These are phyloP conservation scores for Meda fulgida DNA, from an alignment of 2,797 vertebrate genomes.

Conservation along the genomic window DNA sequence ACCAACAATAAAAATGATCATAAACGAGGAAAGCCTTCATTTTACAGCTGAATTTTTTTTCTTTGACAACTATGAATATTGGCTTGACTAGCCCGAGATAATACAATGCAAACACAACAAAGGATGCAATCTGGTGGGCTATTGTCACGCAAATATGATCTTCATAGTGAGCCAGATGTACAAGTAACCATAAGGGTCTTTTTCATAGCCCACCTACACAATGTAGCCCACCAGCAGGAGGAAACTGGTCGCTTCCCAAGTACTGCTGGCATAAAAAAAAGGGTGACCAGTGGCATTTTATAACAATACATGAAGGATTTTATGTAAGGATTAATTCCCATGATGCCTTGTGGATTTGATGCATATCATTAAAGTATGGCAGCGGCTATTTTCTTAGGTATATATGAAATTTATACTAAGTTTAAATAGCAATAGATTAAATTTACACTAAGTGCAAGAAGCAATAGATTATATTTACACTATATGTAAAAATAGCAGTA, in stretches of 20 bases:
- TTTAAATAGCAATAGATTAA: no score
- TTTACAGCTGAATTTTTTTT: constrained; percentile 18
- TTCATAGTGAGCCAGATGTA: constrained; percentile 32
- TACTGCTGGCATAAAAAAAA: neutral
- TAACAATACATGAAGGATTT: neutral
- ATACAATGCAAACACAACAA: constrained; percentile 15
- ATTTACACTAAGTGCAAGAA: no score
- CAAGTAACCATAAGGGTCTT: constrained; percentile 41
- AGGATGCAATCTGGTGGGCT: constrained; percentile 41
- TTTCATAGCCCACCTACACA: constrained; percentile 32
- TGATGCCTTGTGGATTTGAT: constrained; percentile 12
- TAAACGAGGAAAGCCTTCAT: constrained; percentile 27
- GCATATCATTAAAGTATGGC: constrained; percentile 14
- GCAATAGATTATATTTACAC: no score
- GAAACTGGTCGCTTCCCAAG: constrained; percentile 2
- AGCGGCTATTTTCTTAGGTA: no score
- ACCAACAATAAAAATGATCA: neutral
- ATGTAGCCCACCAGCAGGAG: neutral
- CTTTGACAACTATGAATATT: constrained; percentile 37
- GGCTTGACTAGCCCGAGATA: neutral
- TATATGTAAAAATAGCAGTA: no score
- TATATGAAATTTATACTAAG: no score
- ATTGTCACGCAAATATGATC: constrained; percentile 42
- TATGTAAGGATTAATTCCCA: constrained; percentile 16
- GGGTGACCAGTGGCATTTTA: neutral